A percentile compares a stretch with the other conserved stretches of the same genome.
phyloP scores from a whole-genome alignment of 1,140 invertebrate species.

The Halictus rubicundus region DNA sequence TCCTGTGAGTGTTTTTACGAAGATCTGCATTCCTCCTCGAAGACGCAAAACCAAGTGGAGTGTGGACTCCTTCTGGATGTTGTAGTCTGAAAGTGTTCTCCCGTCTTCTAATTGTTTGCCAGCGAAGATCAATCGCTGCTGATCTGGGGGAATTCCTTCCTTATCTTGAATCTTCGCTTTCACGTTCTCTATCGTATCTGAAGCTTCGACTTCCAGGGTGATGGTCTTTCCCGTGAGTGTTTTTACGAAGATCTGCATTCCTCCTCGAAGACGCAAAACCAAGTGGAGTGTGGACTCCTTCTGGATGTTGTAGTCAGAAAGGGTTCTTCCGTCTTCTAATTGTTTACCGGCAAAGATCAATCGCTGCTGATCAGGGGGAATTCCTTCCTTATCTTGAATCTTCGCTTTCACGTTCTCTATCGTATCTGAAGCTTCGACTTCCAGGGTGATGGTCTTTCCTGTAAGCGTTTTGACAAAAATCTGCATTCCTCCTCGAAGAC shows the following conservation, averaged over 20 bases:
- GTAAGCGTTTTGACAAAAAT: slow-evolving; percentile 89
- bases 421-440: slow-evolving; percentile 88
- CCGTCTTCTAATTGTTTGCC: too few species aligned
- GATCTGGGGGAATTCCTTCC: too few species aligned
- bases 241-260: slow-evolving; percentile 89
- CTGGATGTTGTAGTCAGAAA: slow-evolving; percentile 85
- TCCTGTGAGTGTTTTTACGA: too few species aligned
- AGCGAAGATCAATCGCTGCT: too few species aligned
- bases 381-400: slow-evolving; percentile 88
- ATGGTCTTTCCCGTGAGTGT: slow-evolving; percentile 90
- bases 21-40: too few species aligned
- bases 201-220: slow-evolving; percentile 88
- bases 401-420: slow-evolving; percentile 91
- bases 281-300: slow-evolving; percentile 37
- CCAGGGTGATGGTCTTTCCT: slow-evolving; percentile 89
- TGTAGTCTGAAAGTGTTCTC: too few species aligned
- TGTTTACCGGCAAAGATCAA: slow-evolving; percentile 86
- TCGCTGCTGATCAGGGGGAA: slow-evolving; percentile 86
- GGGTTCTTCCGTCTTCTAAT: slow-evolving; percentile 84
- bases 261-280: slow-evolving; percentile 18
- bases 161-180: too few species aligned
- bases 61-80: too few species aligned
- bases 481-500: slow-evolving; percentile 84
- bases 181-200: too few species aligned
- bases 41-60: too few species aligned